A percentile compares a stretch with the other conserved stretches of the same genome.
phyloP scores from a whole-genome alignment of 2,888 invertebrate genomes.

The Tipula lateralis region DNA sequence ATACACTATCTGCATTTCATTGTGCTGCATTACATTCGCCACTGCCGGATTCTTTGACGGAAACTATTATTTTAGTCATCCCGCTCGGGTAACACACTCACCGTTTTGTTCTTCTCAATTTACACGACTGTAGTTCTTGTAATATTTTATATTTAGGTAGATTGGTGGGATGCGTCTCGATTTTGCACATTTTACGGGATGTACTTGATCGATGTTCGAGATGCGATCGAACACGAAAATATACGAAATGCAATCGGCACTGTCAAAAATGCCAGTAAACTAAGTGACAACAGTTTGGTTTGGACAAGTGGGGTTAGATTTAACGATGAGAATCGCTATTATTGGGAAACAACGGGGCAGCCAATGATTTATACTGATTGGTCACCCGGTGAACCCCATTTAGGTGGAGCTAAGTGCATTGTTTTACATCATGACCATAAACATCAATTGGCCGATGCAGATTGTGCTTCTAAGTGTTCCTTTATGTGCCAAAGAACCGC shows the following conservation, averaged over 20 bases:
- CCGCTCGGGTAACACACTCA: no score
- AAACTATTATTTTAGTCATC: no score
- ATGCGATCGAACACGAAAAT: background rate
- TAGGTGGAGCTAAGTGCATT: background rate
- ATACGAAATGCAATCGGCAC: background rate
- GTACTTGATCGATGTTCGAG: background rate
- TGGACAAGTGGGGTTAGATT: background rate
- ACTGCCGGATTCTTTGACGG: no score
- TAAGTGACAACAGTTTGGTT: background rate
- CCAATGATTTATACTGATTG: background rate
- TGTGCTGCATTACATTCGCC: no score
- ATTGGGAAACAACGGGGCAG: background rate
- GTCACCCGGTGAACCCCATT: background rate
- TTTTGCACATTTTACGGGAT: background rate
- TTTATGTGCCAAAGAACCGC: no score
- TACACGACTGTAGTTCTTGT: no score
- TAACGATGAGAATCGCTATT: background rate
- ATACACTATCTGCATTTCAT: no score
- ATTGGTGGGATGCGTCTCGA: background rate
- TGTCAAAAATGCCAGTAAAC: background rate
- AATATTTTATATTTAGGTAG: no score
- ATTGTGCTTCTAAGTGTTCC: no score
- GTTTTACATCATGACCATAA: no score
- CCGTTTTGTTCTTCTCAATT: no score
- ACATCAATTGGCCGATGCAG: no score